These are phyloP conservation scores for Nyctibius grandis DNA, from an alignment of 2,797 vertebrate genomes.

Conservation along the genomic window DNA sequence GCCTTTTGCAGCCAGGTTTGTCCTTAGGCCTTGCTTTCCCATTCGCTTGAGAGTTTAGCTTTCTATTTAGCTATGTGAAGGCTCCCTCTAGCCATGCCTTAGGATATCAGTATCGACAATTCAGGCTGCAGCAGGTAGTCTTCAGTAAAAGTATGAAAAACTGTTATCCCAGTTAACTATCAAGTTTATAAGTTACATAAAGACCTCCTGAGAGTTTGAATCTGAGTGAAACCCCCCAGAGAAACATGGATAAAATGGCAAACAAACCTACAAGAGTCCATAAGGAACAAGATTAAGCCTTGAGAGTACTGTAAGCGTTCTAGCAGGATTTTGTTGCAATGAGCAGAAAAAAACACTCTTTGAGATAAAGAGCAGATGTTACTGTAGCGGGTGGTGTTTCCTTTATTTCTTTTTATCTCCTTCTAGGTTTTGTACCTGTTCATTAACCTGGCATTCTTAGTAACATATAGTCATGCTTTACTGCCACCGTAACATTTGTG, in stretches of 20 bases:
- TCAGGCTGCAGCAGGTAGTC: background rate
- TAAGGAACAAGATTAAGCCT: background rate
- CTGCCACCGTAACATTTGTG: background rate
- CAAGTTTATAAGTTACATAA: background rate
- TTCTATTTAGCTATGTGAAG: background rate
- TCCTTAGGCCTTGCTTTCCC: background rate
- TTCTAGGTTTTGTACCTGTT: background rate
- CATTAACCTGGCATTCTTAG: background rate
- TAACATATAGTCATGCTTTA: background rate
- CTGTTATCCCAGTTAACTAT: background rate
- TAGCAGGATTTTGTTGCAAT: background rate
- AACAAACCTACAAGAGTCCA: background rate
- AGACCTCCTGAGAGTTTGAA: background rate
- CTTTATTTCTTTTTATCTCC: background rate
- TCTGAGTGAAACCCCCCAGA: background rate
- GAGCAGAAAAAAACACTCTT: background rate
- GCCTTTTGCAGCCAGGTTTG: background rate
- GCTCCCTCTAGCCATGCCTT: background rate
- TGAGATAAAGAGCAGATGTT: background rate
- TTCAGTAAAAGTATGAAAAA: background rate
- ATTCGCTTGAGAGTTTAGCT: background rate
- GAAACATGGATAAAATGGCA: background rate
- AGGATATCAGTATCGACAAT: background rate
- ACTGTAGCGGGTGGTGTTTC: background rate
- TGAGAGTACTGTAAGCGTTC: background rate